phyloP scores from a whole-genome alignment of 2,888 invertebrate genomes.

The Craniophora ligustri region DNA sequence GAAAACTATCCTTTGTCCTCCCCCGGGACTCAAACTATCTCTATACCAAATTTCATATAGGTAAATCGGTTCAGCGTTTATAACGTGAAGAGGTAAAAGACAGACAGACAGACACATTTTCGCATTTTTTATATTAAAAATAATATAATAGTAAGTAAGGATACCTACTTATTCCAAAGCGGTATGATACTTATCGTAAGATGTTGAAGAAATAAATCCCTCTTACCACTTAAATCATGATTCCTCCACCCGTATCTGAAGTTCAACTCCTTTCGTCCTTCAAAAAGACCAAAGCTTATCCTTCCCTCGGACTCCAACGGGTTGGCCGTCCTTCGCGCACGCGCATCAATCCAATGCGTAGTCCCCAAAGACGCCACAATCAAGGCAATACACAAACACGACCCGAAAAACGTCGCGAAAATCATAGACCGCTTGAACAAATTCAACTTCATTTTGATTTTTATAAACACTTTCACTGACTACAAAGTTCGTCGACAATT shows the following conservation, averaged over 20 bases:
- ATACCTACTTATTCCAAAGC: too few relatives aligned
- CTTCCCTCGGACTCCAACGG: conserved; percentile 91
- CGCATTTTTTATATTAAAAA: too few relatives aligned
- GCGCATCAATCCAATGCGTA: conserved; percentile 94
- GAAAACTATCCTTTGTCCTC: too few relatives aligned
- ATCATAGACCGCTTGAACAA: conserved; percentile 93
- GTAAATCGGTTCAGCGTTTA: too few relatives aligned
- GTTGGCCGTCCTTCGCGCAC: conserved; percentile 91
- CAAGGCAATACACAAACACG: conserved; percentile 93
- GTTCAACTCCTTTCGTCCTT: conserved; percentile 94
- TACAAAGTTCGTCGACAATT: conserved; percentile 61
- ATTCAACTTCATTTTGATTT: conserved; percentile 88
- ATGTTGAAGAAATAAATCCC: conserved; percentile 25
- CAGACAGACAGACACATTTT: too few relatives aligned
- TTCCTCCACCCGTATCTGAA: conserved; percentile 93
- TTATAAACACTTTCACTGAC: conserved; percentile 66
- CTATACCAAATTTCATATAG: too few relatives aligned
- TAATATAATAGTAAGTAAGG: too few relatives aligned
- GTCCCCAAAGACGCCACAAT: conserved; percentile 95
- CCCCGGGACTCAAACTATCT: too few relatives aligned
- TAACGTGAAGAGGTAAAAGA: too few relatives aligned
- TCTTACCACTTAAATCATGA: conserved; percentile 93
- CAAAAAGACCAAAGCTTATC: conserved; percentile 95
- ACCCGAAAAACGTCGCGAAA: conserved; percentile 94
- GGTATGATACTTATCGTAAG: too few relatives aligned